phyloP scores from a whole-genome alignment of 1,140 invertebrate genomes.

The Apis laboriosa region DNA sequence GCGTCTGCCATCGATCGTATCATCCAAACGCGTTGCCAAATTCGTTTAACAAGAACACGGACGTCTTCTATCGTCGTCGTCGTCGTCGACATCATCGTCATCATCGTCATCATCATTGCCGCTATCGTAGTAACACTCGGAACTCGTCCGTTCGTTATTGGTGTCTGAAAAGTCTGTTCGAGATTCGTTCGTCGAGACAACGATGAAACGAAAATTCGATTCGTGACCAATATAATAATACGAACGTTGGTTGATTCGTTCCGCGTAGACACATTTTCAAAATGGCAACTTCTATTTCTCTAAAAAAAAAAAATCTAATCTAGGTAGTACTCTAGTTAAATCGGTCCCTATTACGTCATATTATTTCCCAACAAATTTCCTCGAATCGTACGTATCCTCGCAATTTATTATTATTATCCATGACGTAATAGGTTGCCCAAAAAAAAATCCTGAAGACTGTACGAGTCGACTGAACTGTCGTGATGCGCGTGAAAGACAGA shows the following conservation, averaged over 20 bases:
- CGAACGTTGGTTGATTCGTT: neutral
- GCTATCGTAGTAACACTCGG: slow-evolving; percentile 39
- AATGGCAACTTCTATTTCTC: neutral
- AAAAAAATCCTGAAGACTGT: neutral
- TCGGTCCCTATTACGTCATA: neutral
- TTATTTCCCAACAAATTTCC: neutral
- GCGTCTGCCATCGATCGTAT: slow-evolving; percentile 53
- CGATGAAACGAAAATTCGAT: neutral
- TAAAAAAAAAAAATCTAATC: neutral
- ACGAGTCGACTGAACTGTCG: slow-evolving; percentile 11
- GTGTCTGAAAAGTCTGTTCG: neutral
- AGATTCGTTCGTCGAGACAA: neutral
- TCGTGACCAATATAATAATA: neutral
- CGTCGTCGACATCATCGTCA: too few relatives aligned
- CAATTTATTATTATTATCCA: neutral
- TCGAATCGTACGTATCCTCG: neutral
- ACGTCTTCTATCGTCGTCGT: slow-evolving; percentile 9
- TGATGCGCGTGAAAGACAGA: slow-evolving; percentile 22
- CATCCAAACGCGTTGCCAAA: slow-evolving; percentile 32
- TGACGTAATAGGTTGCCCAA: neutral
- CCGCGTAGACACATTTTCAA: neutral
- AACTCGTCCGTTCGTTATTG: slow-evolving; percentile 16
- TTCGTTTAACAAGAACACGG: slow-evolving; percentile 27
- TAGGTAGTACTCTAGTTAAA: neutral
- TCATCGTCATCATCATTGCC: neutral